A percentile compares a stretch with the other conserved stretches of the same genome.
These are phyloP conservation scores for Onchidella celtica DNA, from an alignment of 2,888 invertebrate genomes.

Conservation along the genomic window DNA sequence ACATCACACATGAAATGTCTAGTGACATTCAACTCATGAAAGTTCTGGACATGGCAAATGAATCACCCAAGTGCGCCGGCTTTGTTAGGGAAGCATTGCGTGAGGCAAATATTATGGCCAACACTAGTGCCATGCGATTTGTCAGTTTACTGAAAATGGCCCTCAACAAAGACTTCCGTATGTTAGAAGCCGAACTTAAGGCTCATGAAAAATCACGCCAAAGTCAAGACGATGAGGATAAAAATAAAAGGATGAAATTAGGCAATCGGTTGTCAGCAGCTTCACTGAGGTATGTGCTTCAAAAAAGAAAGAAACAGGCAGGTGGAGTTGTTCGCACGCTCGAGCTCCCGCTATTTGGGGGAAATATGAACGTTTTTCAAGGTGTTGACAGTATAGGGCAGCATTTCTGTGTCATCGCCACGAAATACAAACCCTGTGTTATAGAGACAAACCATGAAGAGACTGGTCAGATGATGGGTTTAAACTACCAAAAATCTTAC, in stretches of 20 bases:
- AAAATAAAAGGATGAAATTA: too few relatives aligned
- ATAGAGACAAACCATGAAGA: not conserved
- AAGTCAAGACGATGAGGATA: not conserved
- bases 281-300: not conserved
- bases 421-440: not conserved
- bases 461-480: not conserved
- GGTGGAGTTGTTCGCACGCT: not conserved
- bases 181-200: not conserved
- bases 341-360: not conserved
- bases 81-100: not conserved
- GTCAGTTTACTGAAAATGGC: not conserved
- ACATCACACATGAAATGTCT: not conserved
- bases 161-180: not conserved
- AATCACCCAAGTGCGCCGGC: not conserved
- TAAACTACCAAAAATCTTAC: not conserved
- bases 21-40: not conserved
- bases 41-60: not conserved
- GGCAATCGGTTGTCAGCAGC: not conserved
- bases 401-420: not conserved
- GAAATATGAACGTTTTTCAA: not conserved
- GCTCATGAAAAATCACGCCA: not conserved
- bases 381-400: not conserved
- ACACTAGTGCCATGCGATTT: not conserved
- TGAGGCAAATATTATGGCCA: not conserved
- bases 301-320: not conserved